Evolutionary conservation across 2,888 invertebrate species (phyloP).

Genomic region (Perizoma affinitatum): DNA sequence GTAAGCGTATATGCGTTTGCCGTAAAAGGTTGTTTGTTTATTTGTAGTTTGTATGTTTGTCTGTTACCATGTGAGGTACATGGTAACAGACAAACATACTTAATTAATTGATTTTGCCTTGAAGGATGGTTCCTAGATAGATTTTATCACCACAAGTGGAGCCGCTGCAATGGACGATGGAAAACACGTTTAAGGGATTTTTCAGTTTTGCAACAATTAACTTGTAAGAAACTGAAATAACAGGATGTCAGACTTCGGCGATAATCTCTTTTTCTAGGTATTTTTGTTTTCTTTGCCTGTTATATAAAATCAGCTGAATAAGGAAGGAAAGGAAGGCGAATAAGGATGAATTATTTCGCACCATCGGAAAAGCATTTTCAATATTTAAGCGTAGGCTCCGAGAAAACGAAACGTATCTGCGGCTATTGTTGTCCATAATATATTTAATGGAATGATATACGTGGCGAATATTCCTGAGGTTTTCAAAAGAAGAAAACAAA

Average conservation of each 20-base stretch:
- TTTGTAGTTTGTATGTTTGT: no score
- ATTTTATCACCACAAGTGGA: no score
- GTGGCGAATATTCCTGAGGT: constrained; percentile 29
- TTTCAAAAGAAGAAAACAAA: neutral
- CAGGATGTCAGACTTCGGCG: no score
- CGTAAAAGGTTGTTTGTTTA: neutral
- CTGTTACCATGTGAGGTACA: no score
- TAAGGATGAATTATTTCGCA: constrained; percentile 31
- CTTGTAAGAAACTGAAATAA: constrained; percentile 1
- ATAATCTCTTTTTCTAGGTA: no score
- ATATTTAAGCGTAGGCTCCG: constrained; percentile 30
- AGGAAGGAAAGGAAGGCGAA: constrained; percentile 19
- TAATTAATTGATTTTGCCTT: no score
- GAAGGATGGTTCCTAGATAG: no score
- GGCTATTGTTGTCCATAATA: constrained; percentile 45
- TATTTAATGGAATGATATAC: constrained; percentile 44
- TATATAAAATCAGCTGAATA: constrained; percentile 12
- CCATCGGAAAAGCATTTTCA: constrained; percentile 31
- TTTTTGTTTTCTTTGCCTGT: neutral
- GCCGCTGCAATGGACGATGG: no score
- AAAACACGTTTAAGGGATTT: no score
- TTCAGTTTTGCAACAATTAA: no score
- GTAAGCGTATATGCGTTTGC: neutral
- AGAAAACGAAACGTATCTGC: constrained; percentile 45
- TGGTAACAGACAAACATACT: no score